These are phyloP conservation scores for Lysandra coridon DNA, from an alignment of 2,888 invertebrate genomes.

Conservation along the genomic window DNA sequence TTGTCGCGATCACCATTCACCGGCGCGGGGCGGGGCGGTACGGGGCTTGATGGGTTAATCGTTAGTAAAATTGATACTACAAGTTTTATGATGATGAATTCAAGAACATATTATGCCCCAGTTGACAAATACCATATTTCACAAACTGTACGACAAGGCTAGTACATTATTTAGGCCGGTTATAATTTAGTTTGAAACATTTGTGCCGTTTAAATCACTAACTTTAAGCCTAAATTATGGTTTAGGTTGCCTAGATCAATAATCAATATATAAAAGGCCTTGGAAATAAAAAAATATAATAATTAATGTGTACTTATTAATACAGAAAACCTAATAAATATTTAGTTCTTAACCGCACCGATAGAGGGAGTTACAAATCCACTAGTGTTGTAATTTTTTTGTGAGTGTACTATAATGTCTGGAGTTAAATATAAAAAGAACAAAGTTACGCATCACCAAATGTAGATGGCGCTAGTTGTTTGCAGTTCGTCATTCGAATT, in stretches of 20 bases:
- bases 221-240: constrained; percentile 33
- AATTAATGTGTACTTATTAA: not conserved
- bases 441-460: not conserved
- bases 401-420: not conserved
- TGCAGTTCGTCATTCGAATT: not conserved
- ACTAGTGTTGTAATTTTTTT: not conserved
- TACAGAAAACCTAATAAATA: not conserved
- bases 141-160: constrained; percentile 36
- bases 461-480: not conserved
- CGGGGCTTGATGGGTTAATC: too few species aligned
- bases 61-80: not conserved
- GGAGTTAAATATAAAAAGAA: not conserved
- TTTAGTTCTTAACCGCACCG: not conserved
- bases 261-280: not conserved
- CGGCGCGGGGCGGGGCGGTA: too few species aligned
- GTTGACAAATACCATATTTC: constrained; percentile 39
- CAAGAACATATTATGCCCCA: not conserved
- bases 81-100: not conserved
- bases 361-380: not conserved
- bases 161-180: constrained; percentile 51
- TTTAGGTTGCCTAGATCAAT: not conserved
- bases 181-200: constrained; percentile 46
- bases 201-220: constrained; percentile 1
- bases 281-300: not conserved
- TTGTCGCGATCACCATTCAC: too few species aligned